These are phyloP conservation scores for Alosa alosa DNA, from an alignment of 2,113 vertebrate species.

Conservation along the genomic window DNA sequence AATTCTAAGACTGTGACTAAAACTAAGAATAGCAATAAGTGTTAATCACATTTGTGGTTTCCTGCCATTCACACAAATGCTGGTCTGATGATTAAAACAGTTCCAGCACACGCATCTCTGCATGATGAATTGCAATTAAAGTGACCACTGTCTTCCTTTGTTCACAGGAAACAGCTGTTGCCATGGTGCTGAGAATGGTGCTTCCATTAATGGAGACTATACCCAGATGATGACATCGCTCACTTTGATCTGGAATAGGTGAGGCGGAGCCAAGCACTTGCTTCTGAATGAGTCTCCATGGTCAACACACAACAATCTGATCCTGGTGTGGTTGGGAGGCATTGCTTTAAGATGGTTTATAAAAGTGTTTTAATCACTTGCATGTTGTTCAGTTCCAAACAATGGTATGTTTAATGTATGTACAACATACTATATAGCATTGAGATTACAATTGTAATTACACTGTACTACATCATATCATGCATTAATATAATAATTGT, in stretches of 20 bases:
- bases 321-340: neutral
- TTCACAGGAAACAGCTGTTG: slow-evolving; percentile 13
- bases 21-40: too few species aligned
- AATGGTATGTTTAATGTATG: too few species aligned
- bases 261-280: neutral
- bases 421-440: too few species aligned
- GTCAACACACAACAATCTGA: neutral
- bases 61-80: neutral
- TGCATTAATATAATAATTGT: too few species aligned
- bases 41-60: too few species aligned
- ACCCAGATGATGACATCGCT: neutral
- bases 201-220: neutral
- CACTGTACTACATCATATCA: too few species aligned
- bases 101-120: neutral
- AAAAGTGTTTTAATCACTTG: too few species aligned
- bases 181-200: slow-evolving; percentile 26
- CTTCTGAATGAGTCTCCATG: neutral
- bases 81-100: neutral
- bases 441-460: too few species aligned
- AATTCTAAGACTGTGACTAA: too few species aligned
- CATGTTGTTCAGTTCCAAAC: too few species aligned
- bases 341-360: too few species aligned
- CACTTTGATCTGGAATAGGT: slow-evolving; percentile 23
- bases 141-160: neutral
- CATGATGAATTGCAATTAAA: neutral